These are phyloP conservation scores for Onthophagus taurus DNA, from an alignment of 1,140 invertebrate species.

Conservation along the genomic window DNA sequence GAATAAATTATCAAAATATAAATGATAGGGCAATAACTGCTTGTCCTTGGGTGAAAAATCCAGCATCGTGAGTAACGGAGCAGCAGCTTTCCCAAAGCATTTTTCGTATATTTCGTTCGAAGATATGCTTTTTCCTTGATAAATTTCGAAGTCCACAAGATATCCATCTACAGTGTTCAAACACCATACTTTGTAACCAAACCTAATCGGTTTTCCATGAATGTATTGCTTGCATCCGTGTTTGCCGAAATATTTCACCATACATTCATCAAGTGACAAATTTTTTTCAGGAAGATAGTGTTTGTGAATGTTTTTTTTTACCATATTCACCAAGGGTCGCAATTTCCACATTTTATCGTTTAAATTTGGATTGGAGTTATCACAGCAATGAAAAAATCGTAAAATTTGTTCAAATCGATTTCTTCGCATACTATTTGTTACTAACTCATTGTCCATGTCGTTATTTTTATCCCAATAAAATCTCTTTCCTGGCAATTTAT, in stretches of 20 bases:
- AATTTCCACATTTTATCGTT: constrained; percentile 18
- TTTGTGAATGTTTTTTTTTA: constrained; percentile 15
- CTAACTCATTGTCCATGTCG: constrained; percentile 28
- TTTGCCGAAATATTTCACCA: constrained; percentile 16
- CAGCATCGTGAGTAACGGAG: constrained; percentile 22
- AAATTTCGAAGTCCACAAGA: constrained; percentile 12
- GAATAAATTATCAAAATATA: constrained; percentile 14
- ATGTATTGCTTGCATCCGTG: constrained; percentile 16
- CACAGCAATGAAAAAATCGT: constrained; percentile 27
- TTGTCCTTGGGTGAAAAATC: background rate
- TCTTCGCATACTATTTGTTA: constrained; percentile 26
- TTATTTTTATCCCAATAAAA: constrained; percentile 33
- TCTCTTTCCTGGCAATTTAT: constrained; percentile 27
- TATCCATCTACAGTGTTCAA: constrained; percentile 11
- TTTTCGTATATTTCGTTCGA: constrained; percentile 13
- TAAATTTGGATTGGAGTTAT: constrained; percentile 17
- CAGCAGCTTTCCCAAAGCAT: constrained; percentile 23
- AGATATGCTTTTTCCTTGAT: constrained; percentile 4
- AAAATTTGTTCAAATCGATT: constrained; percentile 31
- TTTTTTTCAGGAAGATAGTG: constrained; percentile 16
- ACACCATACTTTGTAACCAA: constrained; percentile 17
- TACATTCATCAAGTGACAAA: constrained; percentile 14
- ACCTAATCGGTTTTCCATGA: constrained; percentile 12
- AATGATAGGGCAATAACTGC: background rate
- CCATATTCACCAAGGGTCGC: constrained; percentile 14